Percentiles rank a stretch among this genome's conserved stretches.
Evolutionary conservation across 2,888 invertebrate species (phyloP).

Genomic region (Hololepta plana): DNA sequence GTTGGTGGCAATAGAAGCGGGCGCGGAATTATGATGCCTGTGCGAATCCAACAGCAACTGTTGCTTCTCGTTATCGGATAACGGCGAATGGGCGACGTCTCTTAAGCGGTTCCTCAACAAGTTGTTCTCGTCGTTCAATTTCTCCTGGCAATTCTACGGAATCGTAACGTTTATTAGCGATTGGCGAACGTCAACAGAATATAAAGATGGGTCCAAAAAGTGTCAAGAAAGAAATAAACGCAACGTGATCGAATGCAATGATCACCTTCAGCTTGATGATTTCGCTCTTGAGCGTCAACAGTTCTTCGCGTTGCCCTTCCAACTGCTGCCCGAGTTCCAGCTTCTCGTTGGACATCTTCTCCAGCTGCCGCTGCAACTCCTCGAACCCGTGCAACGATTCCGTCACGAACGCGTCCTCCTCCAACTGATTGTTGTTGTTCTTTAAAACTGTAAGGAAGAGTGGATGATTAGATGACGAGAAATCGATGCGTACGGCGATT

Average conservation of each 20-base stretch:
- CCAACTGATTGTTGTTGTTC: constrained; percentile 21
- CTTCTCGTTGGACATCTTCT: constrained; percentile 45
- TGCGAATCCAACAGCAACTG: constrained; percentile 54
- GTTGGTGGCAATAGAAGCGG: constrained; percentile 50
- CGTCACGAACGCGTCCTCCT: constrained; percentile 11
- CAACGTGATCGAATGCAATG: too few species aligned
- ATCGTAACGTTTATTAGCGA: too few species aligned
- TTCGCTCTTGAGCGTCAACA: constrained; percentile 47
- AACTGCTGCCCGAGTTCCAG: constrained; percentile 44
- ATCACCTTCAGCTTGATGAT: constrained; percentile 51
- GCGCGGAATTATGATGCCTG: constrained; percentile 56
- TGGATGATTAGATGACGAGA: not conserved
- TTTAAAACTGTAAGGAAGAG: constrained; percentile 15
- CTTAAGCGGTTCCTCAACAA: constrained; percentile 53
- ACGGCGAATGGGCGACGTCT: constrained; percentile 63
- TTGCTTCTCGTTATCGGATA: constrained; percentile 69
- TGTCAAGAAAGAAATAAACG: not conserved
- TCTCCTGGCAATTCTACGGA: constrained; percentile 31
- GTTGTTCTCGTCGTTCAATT: constrained; percentile 60
- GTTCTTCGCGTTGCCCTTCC: constrained; percentile 45
- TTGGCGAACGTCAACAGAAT: too few species aligned
- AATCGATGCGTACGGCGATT: constrained; percentile 14
- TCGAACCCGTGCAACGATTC: constrained; percentile 43
- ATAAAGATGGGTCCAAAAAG: too few species aligned
- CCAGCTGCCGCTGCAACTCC: constrained; percentile 41